phyloP scores from a whole-genome alignment of 2,797 vertebrate species.

The Acipenser transmontanus region DNA sequence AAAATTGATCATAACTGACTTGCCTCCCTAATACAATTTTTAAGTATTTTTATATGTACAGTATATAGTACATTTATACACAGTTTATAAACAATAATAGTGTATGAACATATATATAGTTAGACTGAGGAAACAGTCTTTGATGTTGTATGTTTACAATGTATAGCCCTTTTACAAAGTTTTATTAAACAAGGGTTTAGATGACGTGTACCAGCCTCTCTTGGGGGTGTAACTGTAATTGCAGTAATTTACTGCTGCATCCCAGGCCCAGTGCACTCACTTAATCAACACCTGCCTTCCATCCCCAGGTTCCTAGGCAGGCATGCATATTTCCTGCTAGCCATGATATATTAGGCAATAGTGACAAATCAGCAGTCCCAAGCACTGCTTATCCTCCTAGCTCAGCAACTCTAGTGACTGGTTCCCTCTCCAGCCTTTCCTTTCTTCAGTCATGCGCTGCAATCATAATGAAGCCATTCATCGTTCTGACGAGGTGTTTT shows the following conservation, averaged over 20 bases:
- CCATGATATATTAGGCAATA: conserved; percentile 46
- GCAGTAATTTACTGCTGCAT: conserved; percentile 21
- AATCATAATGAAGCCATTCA: conserved; percentile 50
- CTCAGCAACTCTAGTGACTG: conserved; percentile 43
- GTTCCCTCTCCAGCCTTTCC: conserved; percentile 35
- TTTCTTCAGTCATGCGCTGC: conserved; percentile 39
- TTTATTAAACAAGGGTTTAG: too few relatives aligned
- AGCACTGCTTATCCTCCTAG: conserved; percentile 40
- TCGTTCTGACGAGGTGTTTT: conserved; percentile 36
- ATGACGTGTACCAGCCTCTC: neutral
- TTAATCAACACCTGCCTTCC: conserved; percentile 32
- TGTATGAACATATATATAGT: too few relatives aligned
- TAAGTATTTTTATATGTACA: too few relatives aligned
- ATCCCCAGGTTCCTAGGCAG: conserved; percentile 28
- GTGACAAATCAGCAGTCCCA: conserved; percentile 54
- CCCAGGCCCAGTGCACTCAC: conserved; percentile 19
- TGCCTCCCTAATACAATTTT: too few relatives aligned
- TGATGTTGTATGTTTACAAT: too few relatives aligned
- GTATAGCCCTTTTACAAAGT: too few relatives aligned
- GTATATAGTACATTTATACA: too few relatives aligned
- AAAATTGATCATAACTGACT: too few relatives aligned
- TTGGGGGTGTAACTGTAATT: conserved; percentile 29
- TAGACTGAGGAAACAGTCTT: too few relatives aligned
- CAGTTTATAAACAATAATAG: too few relatives aligned
- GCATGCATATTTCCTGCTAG: conserved; percentile 32